Base-by-base conservation (phyloP, 2,113 vertebrate species). In the Engraulis encrasicolus region DNA sequence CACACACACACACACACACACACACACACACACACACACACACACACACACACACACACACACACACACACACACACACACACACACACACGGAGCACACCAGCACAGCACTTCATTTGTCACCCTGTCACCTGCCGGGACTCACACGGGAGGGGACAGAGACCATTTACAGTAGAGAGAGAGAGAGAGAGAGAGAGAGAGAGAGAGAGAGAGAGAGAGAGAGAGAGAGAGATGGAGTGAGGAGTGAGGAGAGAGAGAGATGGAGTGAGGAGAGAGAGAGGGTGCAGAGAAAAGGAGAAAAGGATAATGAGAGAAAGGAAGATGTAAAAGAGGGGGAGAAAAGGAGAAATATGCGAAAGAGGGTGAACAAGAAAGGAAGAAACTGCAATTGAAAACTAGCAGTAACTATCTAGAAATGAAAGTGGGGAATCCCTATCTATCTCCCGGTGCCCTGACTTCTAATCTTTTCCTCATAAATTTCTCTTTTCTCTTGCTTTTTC, bases 51-150 rank as follows among this genome's bases (percentile, higher is more conserved):
- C n/a, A n/a, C n/a, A n/a, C n/a, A n/a, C n/a, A n/a, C n/a, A n/a
- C n/a, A n/a, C n/a, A n/a, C n/a, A n/a, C n/a, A n/a, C n/a, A n/a
- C n/a, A n/a, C n/a, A n/a, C n/a, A n/a, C n/a, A n/a, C n/a, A n/a
- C n/a, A n/a, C n/a, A n/a, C n/a, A n/a, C n/a, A n/a, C n/a, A n/a
- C n/a, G n/a, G n/a, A n/a, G n/a, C n/a, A n/a, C n/a, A n/a, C n/a
- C n/a, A 82, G 66, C 86, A 74, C 50, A 82, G 48, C 48, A 58
- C 82, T 84, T 85, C 86, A 92, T 93, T 92, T 80, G 90, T 94
- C 89, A 93, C 88, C 85, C 61, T 92, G 91, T 92, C 91, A 91
- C 87, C 88, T 78, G 37, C 71, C 87, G 58, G 52, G 80, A 80
- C 88, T 91, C 88, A 86, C 87, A 38, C 85, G 91, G 88, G 89